phyloP scores from a whole-genome alignment of 2,113 vertebrate species.

The Hemiscyllium ocellatum region DNA sequence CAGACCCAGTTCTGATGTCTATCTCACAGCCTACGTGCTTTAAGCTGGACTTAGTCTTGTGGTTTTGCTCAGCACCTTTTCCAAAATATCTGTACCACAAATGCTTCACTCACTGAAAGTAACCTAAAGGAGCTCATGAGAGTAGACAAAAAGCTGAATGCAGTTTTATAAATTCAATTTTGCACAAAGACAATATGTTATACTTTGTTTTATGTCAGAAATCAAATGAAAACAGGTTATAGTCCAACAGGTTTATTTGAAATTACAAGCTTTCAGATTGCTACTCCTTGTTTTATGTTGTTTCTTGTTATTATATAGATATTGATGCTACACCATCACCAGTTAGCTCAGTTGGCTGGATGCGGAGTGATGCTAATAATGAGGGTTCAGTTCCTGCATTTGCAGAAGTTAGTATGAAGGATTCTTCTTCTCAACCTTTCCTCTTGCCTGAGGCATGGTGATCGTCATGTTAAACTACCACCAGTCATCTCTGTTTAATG shows the following conservation, averaged over 20 bases:
- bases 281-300: background rate
- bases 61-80: background rate
- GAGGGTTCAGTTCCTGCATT: no score
- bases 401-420: no score
- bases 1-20: background rate
- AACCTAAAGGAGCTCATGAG: background rate
- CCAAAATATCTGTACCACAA: background rate
- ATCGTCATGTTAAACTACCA: no score
- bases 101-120: background rate
- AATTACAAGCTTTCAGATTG: no score
- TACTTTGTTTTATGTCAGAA: background rate
- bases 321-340: background rate
- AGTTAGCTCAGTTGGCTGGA: no score
- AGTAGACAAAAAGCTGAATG: background rate
- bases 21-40: background rate
- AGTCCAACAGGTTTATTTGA: no score
- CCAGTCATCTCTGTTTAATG: no score
- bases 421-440: no score
- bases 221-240: no score
- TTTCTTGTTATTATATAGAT: background rate
- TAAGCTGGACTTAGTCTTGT: background rate
- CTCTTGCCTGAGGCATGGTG: no score
- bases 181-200: background rate
- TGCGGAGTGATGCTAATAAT: no score
- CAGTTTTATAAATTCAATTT: background rate